These are phyloP conservation scores for Python bivittatus DNA, from an alignment of 2,113 vertebrate species.

Conservation along the genomic window DNA sequence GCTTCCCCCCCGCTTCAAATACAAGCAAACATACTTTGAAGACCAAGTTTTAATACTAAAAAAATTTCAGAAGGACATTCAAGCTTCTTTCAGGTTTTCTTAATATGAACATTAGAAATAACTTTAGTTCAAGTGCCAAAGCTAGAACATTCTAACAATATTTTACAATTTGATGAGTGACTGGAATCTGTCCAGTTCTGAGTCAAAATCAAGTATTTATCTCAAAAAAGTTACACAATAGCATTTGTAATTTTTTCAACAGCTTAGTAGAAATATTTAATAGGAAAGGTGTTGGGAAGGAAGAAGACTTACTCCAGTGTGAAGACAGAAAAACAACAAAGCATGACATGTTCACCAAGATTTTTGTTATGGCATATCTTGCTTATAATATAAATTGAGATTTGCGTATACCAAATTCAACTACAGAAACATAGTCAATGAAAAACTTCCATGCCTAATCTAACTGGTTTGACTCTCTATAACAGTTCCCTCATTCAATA, in stretches of 20 bases:
- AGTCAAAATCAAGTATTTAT: not conserved
- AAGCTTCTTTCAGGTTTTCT: not conserved
- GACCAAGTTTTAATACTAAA: not conserved
- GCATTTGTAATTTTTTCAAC: not conserved
- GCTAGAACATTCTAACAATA: constrained; percentile 8
- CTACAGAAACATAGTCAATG: not conserved
- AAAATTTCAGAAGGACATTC: constrained; percentile 1
- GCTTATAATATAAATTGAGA: not conserved
- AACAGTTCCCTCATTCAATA: not conserved
- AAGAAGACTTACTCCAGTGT: too few relatives aligned
- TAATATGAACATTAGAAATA: constrained; percentile 11
- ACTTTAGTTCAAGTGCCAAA: constrained; percentile 3
- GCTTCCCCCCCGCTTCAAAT: not conserved
- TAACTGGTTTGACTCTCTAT: not conserved
- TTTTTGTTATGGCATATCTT: not conserved
- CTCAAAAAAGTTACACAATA: not conserved
- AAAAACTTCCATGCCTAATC: not conserved
- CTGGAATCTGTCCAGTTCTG: not conserved
- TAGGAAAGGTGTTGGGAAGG: not conserved
- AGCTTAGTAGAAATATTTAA: not conserved
- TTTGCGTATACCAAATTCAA: not conserved
- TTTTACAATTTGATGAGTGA: not conserved
- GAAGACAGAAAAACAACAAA: not conserved
- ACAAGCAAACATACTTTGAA: not conserved
- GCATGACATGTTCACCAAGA: not conserved